A percentile compares a stretch with the other conserved stretches of the same genome.
Evolutionary conservation across 2,797 vertebrate species (phyloP).

Genomic region (Rhabdophis nuchalis): DNA sequence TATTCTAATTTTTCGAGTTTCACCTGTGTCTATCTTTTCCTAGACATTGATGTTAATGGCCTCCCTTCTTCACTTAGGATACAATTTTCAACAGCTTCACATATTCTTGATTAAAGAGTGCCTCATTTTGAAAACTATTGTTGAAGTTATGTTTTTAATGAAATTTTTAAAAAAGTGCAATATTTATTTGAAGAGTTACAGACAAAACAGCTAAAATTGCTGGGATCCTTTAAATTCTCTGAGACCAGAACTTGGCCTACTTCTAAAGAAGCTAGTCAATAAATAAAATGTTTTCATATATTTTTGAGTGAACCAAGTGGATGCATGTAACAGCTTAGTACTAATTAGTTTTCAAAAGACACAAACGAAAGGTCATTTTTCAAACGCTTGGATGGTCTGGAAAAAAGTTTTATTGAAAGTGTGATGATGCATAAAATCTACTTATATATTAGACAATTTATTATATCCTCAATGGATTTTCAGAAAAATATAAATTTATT

Average conservation of each 20-base stretch:
- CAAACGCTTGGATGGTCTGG: background rate
- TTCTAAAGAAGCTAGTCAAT: background rate
- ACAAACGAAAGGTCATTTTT: slow-evolving; percentile 19
- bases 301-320: background rate
- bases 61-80: background rate
- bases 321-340: background rate
- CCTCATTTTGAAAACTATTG: background rate
- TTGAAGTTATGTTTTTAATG: background rate
- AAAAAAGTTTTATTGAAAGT: background rate
- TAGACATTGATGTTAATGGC: background rate
- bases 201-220: background rate
- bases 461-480: background rate
- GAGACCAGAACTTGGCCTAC: background rate
- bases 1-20: too few relatives aligned
- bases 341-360: slow-evolving; percentile 12
- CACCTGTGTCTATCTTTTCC: too few relatives aligned
- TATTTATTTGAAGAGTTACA: background rate
- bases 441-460: slow-evolving; percentile 10
- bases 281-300: background rate
- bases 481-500: background rate
- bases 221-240: background rate
- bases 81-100: background rate
- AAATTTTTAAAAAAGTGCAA: background rate
- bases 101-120: background rate
- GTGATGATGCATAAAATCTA: slow-evolving; percentile 10